phyloP scores from a whole-genome alignment of 2,113 vertebrate genomes.

The Callipepla californica region DNA sequence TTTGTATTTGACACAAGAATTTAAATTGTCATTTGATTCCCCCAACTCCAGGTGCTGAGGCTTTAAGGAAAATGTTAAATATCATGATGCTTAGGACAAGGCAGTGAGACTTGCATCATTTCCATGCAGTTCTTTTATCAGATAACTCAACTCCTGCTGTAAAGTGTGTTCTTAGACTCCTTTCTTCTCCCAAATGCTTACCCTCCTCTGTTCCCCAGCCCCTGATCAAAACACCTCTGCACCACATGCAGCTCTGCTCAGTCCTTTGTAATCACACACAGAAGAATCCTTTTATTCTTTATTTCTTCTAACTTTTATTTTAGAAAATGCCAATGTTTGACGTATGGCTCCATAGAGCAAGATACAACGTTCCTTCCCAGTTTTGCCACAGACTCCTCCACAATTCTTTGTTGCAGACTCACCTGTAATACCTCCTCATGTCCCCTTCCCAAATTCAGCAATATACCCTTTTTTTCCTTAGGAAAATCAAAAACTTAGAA shows the following conservation, averaged over 20 bases:
- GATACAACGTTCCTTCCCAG: neutral
- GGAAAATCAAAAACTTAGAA: neutral
- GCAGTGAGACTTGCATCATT: neutral
- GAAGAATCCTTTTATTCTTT: neutral
- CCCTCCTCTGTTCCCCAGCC: neutral
- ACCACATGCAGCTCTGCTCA: neutral
- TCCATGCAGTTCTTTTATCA: neutral
- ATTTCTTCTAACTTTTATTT: neutral
- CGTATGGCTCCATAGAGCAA: neutral
- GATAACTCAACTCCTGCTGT: neutral
- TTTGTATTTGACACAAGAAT: neutral
- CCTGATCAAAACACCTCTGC: neutral
- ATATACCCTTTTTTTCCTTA: neutral
- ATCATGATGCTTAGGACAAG: neutral
- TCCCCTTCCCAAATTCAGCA: neutral
- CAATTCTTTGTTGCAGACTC: neutral
- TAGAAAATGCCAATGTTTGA: neutral
- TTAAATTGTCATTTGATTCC: neutral
- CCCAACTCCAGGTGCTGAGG: neutral
- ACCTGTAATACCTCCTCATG: neutral
- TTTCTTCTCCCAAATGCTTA: neutral
- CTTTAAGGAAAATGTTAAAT: neutral
- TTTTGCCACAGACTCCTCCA: neutral
- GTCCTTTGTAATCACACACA: neutral
- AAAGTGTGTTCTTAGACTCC: neutral